These are phyloP conservation scores for Philaethria dido DNA, from an alignment of 2,888 invertebrate species.

Conservation along the genomic window DNA sequence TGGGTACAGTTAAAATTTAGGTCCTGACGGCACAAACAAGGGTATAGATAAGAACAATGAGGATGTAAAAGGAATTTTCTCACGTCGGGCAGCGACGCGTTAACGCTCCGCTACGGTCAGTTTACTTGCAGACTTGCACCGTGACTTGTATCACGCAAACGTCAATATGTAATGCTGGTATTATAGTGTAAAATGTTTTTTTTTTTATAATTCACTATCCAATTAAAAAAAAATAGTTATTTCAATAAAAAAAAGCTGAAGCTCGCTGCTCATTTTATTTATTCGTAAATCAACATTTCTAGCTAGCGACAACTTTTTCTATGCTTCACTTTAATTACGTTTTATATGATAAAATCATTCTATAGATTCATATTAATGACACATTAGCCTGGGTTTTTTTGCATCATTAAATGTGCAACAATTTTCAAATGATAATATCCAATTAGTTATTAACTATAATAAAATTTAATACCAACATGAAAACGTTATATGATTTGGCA, in stretches of 20 bases:
- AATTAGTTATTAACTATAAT: constrained; percentile 1
- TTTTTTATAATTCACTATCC: too few species aligned
- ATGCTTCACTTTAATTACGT: background rate
- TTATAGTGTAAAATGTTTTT: constrained; percentile 1
- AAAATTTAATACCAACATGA: background rate
- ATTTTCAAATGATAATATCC: constrained; percentile 2
- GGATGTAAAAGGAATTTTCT: constrained; percentile 68
- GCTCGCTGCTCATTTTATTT: too few species aligned
- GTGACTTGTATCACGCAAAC: constrained; percentile 62
- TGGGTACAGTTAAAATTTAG: constrained; percentile 43
- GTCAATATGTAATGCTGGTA: constrained; percentile 22
- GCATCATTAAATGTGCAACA: constrained; percentile 1
- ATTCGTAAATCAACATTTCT: background rate
- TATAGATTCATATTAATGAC: background rate
- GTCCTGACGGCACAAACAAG: constrained; percentile 61
- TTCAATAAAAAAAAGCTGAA: too few species aligned
- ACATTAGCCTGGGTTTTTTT: background rate
- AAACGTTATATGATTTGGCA: too few species aligned
- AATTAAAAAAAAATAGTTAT: background rate
- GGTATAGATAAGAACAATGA: constrained; percentile 70
- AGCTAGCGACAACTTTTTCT: background rate
- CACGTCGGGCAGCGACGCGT: constrained; percentile 76
- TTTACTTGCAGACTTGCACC: constrained; percentile 62
- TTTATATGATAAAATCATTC: background rate
- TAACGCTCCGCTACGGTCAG: constrained; percentile 71